A percentile compares a stretch with the other conserved stretches of the same genome.
Conservation (phyloP, 1,140 invertebrate species). For the Scaptodrosophila lebanonensis region DNA sequence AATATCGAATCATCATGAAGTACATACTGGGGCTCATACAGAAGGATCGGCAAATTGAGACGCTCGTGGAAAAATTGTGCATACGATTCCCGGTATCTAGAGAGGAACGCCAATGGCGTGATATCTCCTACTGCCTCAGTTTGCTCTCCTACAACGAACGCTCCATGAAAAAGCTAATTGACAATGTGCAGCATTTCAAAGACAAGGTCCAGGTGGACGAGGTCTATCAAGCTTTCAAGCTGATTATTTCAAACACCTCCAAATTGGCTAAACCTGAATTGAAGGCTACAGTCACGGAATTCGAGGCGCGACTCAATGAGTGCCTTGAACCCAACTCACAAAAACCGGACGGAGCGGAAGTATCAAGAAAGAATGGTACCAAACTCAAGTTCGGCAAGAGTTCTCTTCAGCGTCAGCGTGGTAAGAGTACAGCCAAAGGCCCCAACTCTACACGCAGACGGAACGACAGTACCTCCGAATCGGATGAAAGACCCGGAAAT, state of each 20-base stretch:
- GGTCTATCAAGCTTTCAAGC: constrained; percentile 84
- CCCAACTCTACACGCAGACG: too few relatives aligned
- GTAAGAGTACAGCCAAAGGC: too few relatives aligned
- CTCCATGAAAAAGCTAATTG: constrained; percentile 84
- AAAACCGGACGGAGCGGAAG: too few relatives aligned
- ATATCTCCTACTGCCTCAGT: constrained; percentile 85
- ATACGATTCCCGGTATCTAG: constrained; percentile 84
- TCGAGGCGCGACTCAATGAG: constrained; percentile 32
- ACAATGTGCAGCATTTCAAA: constrained; percentile 86
- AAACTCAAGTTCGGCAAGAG: too few relatives aligned
- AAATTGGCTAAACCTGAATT: constrained; percentile 82
- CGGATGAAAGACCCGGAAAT: too few relatives aligned
- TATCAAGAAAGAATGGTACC: too few relatives aligned
- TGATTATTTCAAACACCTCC: constrained; percentile 82
- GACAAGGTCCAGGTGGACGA: constrained; percentile 87
- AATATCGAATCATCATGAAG: constrained; percentile 88
- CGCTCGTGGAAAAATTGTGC: constrained; percentile 91
- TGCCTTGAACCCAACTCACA: constrained; percentile 7
- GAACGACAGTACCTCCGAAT: too few relatives aligned
- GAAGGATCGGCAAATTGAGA: constrained; percentile 91
- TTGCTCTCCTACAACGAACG: constrained; percentile 84
- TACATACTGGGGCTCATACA: constrained; percentile 88
- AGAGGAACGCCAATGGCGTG: constrained; percentile 86
- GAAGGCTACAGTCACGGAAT: constrained; percentile 73
- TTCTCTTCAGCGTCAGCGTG: too few relatives aligned